Base-by-base conservation (phyloP, 2,113 vertebrate genomes). In the Hippocampus mohnikei region DNA sequence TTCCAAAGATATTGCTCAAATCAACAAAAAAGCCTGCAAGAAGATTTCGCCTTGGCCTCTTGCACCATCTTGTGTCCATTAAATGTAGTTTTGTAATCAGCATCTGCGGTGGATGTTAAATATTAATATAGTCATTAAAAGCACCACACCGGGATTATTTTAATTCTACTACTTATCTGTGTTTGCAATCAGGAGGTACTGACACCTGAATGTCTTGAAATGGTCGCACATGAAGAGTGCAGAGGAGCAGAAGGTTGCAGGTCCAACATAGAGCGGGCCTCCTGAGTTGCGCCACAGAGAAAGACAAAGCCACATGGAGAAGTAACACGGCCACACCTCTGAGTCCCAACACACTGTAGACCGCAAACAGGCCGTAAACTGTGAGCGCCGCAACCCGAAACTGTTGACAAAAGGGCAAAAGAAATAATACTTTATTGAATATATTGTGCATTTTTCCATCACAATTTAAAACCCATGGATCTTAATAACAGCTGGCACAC, bases 191-290 rank as follows among this genome's bases (percentile, higher is more conserved):
- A 21, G 21, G 12, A 21, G 23, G 40, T 33, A 7, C 3, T 70
- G 87, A 63, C 86, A 96, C 96, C 95, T 96, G 94, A 8, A 94
- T 72, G 71, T 96, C 93, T 84, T 96, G 95, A 73, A 96, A 78
- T 2, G 88, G 80, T n/a, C 91, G 88, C 69, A 96, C 79, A 69
- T 93, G 93, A 50, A 97, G 88, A 0, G 94, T 94, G 67, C 88
- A 92, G 1, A 99, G 93, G 69, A 98, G 88, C 62, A 95, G 59
- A 63, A 97, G 88, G 48, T 94, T 92, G 61, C 92, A 94, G 48
- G 92, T 52, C 97, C 97, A 99, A 0, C 92, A 93, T 52, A 97
- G 75, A 62, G 85, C 5, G 0, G 93, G 87, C 10, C 89, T 94
- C 77, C 84, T 91, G 73, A 97, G 89, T 74, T 93, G 95, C 70